Percentiles rank a stretch among this genome's conserved stretches.
phyloP scores from a whole-genome alignment of 2,888 invertebrate species.

The Polydrusus cervinus region DNA sequence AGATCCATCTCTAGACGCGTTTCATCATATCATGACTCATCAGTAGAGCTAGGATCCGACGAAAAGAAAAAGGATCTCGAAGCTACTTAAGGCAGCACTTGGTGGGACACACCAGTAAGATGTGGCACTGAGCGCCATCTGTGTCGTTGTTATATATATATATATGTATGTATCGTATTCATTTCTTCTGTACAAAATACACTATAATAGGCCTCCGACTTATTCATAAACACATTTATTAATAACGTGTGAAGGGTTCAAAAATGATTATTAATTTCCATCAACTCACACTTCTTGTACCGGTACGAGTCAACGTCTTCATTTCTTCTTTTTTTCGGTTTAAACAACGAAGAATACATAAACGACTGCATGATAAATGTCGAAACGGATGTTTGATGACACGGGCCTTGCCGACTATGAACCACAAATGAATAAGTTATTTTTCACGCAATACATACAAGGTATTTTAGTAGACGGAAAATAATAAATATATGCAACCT shows the following conservation, averaged over 20 bases:
- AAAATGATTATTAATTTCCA: slow-evolving; percentile 49
- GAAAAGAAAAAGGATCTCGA: too few species aligned
- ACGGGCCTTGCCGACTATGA: slow-evolving; percentile 18
- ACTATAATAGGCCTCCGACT: slow-evolving; percentile 12
- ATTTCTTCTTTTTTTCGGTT: slow-evolving; percentile 35
- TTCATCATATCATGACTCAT: too few species aligned
- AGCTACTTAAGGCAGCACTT: too few species aligned
- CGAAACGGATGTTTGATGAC: slow-evolving; percentile 44
- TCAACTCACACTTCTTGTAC: slow-evolving; percentile 38
- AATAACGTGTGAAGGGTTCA: slow-evolving; percentile 46
- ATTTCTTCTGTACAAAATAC: neutral
- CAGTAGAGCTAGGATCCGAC: too few species aligned
- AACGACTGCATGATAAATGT: slow-evolving; percentile 42
- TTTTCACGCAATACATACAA: neutral
- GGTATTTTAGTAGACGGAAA: neutral
- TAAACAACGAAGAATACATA: slow-evolving; percentile 32
- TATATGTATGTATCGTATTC: too few species aligned
- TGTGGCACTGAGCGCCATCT: too few species aligned
- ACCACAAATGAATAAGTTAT: slow-evolving; percentile 29
- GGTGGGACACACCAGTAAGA: too few species aligned
- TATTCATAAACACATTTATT: slow-evolving; percentile 26
- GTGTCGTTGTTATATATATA: too few species aligned
- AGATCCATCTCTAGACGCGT: too few species aligned
- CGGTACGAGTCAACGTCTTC: slow-evolving; percentile 32
- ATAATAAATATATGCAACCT: too few species aligned